phyloP scores from a whole-genome alignment of 2,888 invertebrate species.

The Ischnura elegans region DNA sequence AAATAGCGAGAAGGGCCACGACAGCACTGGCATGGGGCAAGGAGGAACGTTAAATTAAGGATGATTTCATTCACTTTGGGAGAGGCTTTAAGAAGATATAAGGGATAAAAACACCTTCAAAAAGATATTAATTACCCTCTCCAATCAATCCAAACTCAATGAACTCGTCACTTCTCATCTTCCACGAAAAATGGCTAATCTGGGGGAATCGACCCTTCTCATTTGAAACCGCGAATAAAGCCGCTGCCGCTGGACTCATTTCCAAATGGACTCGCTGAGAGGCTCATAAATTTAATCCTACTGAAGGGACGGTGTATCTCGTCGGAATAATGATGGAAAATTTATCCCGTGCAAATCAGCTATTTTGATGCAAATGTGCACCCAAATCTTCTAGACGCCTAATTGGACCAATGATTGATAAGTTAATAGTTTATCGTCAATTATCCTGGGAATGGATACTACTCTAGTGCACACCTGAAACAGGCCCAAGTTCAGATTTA shows the following conservation, averaged over 20 bases:
- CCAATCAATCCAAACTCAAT: neutral
- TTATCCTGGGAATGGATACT: neutral
- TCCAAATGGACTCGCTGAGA: neutral
- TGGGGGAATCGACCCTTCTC: neutral
- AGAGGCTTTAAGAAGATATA: neutral
- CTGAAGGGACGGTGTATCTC: too few species aligned
- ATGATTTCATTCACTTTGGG: constrained; percentile 3
- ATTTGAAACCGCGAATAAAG: neutral
- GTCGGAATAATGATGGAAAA: too few species aligned
- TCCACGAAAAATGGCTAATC: neutral
- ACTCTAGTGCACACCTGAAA: too few species aligned
- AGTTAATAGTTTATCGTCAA: neutral
- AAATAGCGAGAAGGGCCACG: neutral
- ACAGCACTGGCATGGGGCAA: neutral
- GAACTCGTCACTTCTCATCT: constrained; percentile 4
- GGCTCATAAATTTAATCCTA: neutral
- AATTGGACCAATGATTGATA: neutral
- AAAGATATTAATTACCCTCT: neutral
- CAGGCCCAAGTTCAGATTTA: neutral
- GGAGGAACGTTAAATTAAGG: neutral
- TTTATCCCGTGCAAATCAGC: too few species aligned
- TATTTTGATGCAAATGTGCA: neutral
- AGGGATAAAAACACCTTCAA: too few species aligned
- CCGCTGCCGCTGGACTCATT: neutral
- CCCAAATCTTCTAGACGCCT: neutral